phyloP scores from a whole-genome alignment of 1,140 invertebrate genomes.

The Helicorthomorpha holstii region DNA sequence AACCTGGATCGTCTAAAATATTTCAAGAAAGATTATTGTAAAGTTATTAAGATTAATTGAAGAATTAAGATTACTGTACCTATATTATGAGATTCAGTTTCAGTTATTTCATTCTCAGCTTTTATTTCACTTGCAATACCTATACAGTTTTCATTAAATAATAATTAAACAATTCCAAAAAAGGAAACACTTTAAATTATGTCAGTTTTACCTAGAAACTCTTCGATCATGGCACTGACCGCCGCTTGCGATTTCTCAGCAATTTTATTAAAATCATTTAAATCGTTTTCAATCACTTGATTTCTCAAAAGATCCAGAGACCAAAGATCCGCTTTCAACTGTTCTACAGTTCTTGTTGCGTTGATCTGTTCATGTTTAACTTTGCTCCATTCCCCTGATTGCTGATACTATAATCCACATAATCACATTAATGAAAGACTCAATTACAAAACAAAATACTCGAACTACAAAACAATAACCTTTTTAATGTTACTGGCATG shows the following conservation, averaged over 20 bases:
- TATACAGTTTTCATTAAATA: too few relatives aligned
- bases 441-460: background rate
- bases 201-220: conserved; percentile 4
- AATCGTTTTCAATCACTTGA: background rate
- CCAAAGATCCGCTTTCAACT: conserved; percentile 8
- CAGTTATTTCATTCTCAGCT: too few relatives aligned
- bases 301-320: conserved; percentile 1
- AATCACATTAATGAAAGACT: background rate
- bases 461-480: background rate
- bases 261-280: background rate
- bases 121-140: too few relatives aligned
- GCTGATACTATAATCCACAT: conserved; percentile 1
- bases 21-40: background rate
- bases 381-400: conserved; percentile 4
- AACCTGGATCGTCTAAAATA: background rate
- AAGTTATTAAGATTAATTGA: too few relatives aligned
- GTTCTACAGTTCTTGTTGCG: conserved; percentile 6
- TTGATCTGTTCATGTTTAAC: conserved; percentile 5
- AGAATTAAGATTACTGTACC: background rate
- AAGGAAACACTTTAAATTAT: too few relatives aligned
- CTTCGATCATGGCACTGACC: background rate
- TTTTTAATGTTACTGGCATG: conserved; percentile 6
- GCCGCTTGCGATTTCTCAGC: background rate
- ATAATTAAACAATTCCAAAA: too few relatives aligned
- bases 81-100: background rate